phyloP scores from a whole-genome alignment of 2,888 invertebrate species.

The Hesperia comma region DNA sequence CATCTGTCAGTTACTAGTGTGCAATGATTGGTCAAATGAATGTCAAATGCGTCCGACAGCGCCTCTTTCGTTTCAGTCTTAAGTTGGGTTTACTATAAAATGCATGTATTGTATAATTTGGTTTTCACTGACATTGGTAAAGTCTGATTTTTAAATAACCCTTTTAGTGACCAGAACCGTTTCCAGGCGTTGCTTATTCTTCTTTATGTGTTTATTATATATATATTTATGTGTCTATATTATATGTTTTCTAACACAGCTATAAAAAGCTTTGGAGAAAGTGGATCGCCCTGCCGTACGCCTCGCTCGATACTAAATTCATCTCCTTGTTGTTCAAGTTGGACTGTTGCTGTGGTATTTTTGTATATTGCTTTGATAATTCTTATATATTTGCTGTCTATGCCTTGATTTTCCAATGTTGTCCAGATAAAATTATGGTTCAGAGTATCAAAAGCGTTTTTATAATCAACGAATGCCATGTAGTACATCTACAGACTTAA shows the following conservation, averaged over 20 bases:
- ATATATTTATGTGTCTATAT: slow-evolving; percentile 18
- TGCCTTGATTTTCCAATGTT: slow-evolving; percentile 15
- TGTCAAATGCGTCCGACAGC: too few relatives aligned
- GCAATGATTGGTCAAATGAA: too few relatives aligned
- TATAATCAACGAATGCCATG: slow-evolving; percentile 20
- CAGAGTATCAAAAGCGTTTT: slow-evolving; percentile 17
- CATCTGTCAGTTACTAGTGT: too few relatives aligned
- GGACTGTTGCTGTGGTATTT: slow-evolving; percentile 14
- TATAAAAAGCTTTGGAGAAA: slow-evolving; percentile 19
- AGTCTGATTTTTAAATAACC: slow-evolving; percentile 7
- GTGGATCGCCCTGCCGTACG: slow-evolving; percentile 22
- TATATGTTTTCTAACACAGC: slow-evolving; percentile 24
- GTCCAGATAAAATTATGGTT: slow-evolving; percentile 15
- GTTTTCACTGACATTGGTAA: slow-evolving; percentile 21
- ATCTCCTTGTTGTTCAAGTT: slow-evolving; percentile 18
- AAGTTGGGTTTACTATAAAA: too few relatives aligned
- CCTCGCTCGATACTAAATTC: slow-evolving; percentile 17
- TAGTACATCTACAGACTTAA: too few relatives aligned
- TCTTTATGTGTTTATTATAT: slow-evolving; percentile 14
- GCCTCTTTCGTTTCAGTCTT: too few relatives aligned
- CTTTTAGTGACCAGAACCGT: slow-evolving; percentile 15
- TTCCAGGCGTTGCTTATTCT: slow-evolving; percentile 26
- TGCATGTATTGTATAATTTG: slow-evolving; percentile 14
- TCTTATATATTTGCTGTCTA: slow-evolving; percentile 8
- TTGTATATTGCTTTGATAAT: slow-evolving; percentile 16